Base-by-base conservation (phyloP, 2,797 vertebrate species). In the Micrastur ruficollis region DNA sequence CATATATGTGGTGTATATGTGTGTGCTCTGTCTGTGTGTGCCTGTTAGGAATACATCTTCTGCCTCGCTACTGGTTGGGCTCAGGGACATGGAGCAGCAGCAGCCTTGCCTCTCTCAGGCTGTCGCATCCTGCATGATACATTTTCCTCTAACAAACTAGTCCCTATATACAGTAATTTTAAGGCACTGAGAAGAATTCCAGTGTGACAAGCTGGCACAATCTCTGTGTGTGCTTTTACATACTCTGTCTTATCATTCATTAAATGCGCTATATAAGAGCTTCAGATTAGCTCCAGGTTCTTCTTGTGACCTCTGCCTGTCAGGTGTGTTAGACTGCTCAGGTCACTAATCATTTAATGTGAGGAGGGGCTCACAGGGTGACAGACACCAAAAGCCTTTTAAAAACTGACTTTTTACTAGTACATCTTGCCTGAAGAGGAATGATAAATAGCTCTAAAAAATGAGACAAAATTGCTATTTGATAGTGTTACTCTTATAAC, bases 391-490 rank as follows among this genome's bases (percentile, higher is more conserved):
- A 84, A 90, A 93, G 19, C 26, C 47, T 90, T 76, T 83, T 65
- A n/a, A 93, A 86, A 94, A 32, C 6, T 1, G 7, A 42, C 76
- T 53, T 74, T 80, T 75, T 50, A 81, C 34, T 36, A 66, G 29
- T 68, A 90, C 71, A 81, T 71, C 44, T 83, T 82, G 7, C 58
- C 68, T 81, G 56, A 78, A 91, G 80, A 83, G 4, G 29, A 90
- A 88, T 83, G 46, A 90, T 61, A 88, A 91, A 84, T 75, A 90
- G 14, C 56, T 89, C 76, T 68, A 68, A 94, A 95, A 95, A 95
- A 74, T 68, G 42, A 83, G 58, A 79, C 9, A 72, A 71, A 92
- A 86, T 68, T 90, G 14, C 11, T 81, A 27, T 86, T 86, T 88
- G 49, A 38, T 79, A 56, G 49, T 58, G 70, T 72, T 81, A 81